Evolutionary conservation across 2,888 invertebrate species (phyloP).

Genomic region (Pogonocherus hispidulus): DNA sequence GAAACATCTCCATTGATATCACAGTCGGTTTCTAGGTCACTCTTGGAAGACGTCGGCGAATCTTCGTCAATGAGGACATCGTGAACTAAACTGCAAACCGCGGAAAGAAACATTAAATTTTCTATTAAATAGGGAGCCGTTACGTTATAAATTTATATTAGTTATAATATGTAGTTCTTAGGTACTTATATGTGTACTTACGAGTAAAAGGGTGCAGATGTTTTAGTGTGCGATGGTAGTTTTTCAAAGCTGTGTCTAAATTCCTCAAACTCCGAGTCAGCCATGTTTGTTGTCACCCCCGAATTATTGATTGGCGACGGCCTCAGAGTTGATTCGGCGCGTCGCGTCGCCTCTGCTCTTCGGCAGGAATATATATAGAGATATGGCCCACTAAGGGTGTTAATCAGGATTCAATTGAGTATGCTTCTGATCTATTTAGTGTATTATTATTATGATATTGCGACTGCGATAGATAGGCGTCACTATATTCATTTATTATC

Average conservation of each 20-base stretch:
- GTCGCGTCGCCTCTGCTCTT: constrained; percentile 9
- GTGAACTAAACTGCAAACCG: constrained; percentile 80
- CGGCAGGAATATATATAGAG: constrained; percentile 3
- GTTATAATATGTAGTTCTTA: not conserved
- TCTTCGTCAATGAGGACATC: constrained; percentile 87
- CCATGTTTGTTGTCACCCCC: constrained; percentile 77
- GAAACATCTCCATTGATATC: constrained; percentile 58
- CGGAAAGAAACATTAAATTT: not conserved
- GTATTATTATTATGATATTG: not conserved
- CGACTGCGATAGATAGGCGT: too few relatives aligned
- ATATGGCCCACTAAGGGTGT: not conserved
- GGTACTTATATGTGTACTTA: constrained; percentile 72
- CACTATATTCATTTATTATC: too few relatives aligned
- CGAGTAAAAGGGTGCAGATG: constrained; percentile 90
- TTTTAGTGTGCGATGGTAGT: constrained; percentile 83
- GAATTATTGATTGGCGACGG: constrained; percentile 55
- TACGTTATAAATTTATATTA: not conserved
- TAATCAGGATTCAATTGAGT: not conserved
- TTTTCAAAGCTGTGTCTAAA: constrained; percentile 89
- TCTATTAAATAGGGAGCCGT: not conserved
- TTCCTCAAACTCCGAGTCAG: constrained; percentile 94
- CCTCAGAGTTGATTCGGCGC: constrained; percentile 39
- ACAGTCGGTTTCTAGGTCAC: constrained; percentile 74
- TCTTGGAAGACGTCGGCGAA: constrained; percentile 84
- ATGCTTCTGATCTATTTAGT: not conserved